A percentile compares a stretch with the other conserved stretches of the same genome.
Evolutionary conservation across 2,113 vertebrate genomes (phyloP).

Genomic region (Onychostoma macrolepis): DNA sequence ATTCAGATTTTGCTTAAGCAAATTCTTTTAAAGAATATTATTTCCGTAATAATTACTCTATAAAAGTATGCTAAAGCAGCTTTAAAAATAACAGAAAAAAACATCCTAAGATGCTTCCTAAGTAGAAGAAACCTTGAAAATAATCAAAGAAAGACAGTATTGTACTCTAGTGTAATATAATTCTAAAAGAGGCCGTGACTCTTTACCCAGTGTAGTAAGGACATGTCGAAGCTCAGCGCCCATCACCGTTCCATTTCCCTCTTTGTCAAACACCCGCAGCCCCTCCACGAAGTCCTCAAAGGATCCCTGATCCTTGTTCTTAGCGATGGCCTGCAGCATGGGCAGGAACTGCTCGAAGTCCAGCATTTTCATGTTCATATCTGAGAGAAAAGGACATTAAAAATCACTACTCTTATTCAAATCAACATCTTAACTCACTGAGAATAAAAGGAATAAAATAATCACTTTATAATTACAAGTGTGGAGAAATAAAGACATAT

Average conservation of each 20-base stretch:
- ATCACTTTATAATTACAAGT: background rate
- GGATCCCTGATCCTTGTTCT: slow-evolving; percentile 95
- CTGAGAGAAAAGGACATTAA: slow-evolving; percentile 65
- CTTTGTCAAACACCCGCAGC: slow-evolving; percentile 93
- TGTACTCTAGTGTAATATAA: background rate
- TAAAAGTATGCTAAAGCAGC: background rate
- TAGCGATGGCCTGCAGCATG: slow-evolving; percentile 93
- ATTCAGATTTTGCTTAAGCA: no score
- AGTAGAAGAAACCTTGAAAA: background rate
- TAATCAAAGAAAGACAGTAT: slow-evolving; percentile 6
- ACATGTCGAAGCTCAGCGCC: slow-evolving; percentile 80
- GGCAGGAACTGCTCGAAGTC: slow-evolving; percentile 97
- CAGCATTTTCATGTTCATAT: slow-evolving; percentile 90
- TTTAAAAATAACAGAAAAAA: background rate
- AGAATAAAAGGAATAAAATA: background rate
- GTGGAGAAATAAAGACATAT: background rate
- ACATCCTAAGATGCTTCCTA: background rate
- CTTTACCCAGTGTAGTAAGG: slow-evolving; percentile 87
- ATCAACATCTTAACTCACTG: background rate
- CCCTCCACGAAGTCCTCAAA: slow-evolving; percentile 95
- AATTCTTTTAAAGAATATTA: no score
- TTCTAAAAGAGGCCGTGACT: background rate
- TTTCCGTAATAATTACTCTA: no score
- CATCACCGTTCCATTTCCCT: slow-evolving; percentile 92
- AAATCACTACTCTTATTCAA: background rate